Evolutionary conservation across 1,140 invertebrate species (phyloP), one percentile per base, ranked within the genome.

Genomic region (Trichonephila clavata): DNA sequence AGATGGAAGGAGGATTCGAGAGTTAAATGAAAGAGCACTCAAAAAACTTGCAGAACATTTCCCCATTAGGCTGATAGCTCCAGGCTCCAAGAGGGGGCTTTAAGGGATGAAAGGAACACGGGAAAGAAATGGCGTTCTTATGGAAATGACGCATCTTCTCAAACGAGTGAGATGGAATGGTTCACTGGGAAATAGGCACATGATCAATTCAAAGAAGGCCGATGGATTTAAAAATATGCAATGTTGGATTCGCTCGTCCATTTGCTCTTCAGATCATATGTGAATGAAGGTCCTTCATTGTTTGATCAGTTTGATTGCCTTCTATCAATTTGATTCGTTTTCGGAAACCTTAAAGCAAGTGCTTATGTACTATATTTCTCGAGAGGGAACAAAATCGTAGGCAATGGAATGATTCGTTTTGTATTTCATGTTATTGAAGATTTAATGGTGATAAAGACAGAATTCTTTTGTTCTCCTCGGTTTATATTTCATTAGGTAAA

Each of bases 61-160:
- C 57, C 39, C 86, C 86, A 87, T 87, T 87, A 87, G 24, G 20
- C 21, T 87, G 86, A 87, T 87, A 63, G 86, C 59, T 57, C 50
- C 39, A 50, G 80, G 65, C 24, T 68, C 65, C 65, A n/a, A 43
- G 20, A 59, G 43, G 50, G 80, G 50, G 43, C n/a, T 77, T 39
- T 24, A n/a, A 43, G 50, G 81, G 24, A 27, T 50, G 13, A 39
- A 87, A 63, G 60, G 61, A 87, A 87, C 61, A 57, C 24, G 59
- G 20, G 27, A 50, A 61, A 59, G 59, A 61, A 87, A 63, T 63
- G 86, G 60, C 32, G 39, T 87, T n/a, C 86, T 87, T 87, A 87
- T 87, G 86, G 86, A 87, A 87, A 87, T 87, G 86, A 65, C 86
- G 39, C 61, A 87, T 87, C 50, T 87, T 32, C 60, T 39, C 61